Evolutionary conservation across 2,888 invertebrate species (phyloP), one percentile per base, ranked within the genome.

Genomic region (Unio delphinus): DNA sequence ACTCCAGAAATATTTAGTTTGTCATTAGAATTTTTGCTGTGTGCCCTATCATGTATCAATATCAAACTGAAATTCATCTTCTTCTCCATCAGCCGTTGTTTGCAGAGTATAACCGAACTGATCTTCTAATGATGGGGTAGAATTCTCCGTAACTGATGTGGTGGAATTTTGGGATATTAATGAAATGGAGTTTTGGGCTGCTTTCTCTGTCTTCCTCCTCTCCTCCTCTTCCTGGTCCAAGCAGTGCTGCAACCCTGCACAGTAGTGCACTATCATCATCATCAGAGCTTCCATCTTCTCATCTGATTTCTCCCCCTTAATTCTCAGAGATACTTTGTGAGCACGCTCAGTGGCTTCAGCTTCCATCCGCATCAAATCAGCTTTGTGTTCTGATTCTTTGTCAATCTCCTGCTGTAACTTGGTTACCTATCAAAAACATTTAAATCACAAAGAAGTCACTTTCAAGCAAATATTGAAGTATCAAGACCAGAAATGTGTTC

Each of bases 241-340:
- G 88, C 94, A 94, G 81, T 95, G 93, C 87, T 98, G 97, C 72
- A 98, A 92, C 4, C 96, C 98, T 5, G 97, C 95, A 91, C 97
- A 98, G 90, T 96, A 95, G 90, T 98, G 97, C 79, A 98, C 91
- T 94, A 98, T 95, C 78, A 98, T 93, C 67, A 98, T 95, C 65
- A 97, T 96, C 75, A 98, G 92, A 0, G 96, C 96, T 90, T 96
- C 96, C 11, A 96, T 95, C 84, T 96, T 94, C 78, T 95, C 94
- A 87, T 97, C 97, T 61, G 95, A 94, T 86, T 94, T 94, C 79
- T 90, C 89, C 55, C 92, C 90, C 54, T 90, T 87, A 64, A 84
- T 82, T 18, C 86, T 82, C 64, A 89, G 70, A 67, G 74, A 72
- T 62, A 78, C 79, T 55, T 77, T 78, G 67, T 75, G 75, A 60